Percentiles rank a stretch among this genome's conserved stretches.
phyloP scores from a whole-genome alignment of 2,113 vertebrate species.

The Anthoscopus minutus region DNA sequence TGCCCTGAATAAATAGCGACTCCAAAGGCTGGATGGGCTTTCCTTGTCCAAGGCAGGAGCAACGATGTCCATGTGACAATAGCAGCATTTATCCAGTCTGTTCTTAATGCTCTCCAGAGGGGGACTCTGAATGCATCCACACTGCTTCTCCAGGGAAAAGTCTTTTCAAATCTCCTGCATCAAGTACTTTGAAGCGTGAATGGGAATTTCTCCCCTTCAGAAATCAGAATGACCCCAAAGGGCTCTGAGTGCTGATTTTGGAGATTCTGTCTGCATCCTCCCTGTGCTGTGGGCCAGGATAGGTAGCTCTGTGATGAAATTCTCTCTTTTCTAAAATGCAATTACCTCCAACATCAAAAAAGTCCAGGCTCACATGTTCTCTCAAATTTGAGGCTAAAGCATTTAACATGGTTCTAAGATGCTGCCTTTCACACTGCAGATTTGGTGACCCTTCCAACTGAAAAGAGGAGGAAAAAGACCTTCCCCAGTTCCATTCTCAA shows the following conservation, averaged over 20 bases:
- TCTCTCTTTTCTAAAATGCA: not conserved
- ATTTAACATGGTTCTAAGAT: not conserved
- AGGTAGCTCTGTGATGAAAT: not conserved
- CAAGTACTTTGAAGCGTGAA: not conserved
- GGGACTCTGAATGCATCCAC: not conserved
- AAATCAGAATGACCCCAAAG: not conserved
- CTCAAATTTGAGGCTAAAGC: not conserved
- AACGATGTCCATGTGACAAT: fast-evolving
- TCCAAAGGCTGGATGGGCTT: not conserved
- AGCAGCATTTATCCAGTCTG: not conserved
- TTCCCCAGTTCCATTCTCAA: not conserved
- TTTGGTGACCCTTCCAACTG: not conserved
- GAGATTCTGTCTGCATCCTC: not conserved
- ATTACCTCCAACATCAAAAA: not conserved
- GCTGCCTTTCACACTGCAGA: not conserved
- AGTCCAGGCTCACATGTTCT: not conserved
- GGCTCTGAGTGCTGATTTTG: not conserved
- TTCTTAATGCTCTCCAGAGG: not conserved
- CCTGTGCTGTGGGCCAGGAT: not conserved
- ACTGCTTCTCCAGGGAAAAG: not conserved
- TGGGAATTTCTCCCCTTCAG: not conserved
- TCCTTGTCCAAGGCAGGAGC: not conserved
- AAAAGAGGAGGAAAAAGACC: not conserved
- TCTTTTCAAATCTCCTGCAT: not conserved
- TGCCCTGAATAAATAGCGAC: not conserved